Percentiles rank a stretch among this genome's conserved stretches.
Conservation (phyloP, 1,140 invertebrate species). For the Camponotus vicinus region DNA sequence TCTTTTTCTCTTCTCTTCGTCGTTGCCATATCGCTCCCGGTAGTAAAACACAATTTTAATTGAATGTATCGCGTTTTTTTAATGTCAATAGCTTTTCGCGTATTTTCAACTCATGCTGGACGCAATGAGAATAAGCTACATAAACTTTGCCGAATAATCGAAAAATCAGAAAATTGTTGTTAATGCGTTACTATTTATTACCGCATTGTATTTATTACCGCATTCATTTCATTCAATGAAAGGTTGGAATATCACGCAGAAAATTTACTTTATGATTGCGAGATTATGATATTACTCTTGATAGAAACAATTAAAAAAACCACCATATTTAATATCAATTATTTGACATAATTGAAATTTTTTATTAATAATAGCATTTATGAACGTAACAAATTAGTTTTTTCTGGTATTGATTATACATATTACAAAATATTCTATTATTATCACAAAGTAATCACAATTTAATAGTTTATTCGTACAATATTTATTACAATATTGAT, state of each 20-base stretch:
- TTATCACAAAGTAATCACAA: background rate
- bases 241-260: background rate
- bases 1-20: background rate
- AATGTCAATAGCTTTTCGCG: constrained; percentile 51
- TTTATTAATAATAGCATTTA: constrained; percentile 1
- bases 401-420: background rate
- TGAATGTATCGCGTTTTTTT: constrained; percentile 57
- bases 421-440: background rate
- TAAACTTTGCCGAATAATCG: constrained; percentile 23
- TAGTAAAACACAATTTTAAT: constrained; percentile 61
- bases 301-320: background rate
- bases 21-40: constrained; percentile 7
- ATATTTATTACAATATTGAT: background rate
- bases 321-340: background rate
- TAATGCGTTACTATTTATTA: background rate
- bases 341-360: background rate
- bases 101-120: constrained; percentile 36
- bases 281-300: background rate
- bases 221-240: constrained; percentile 22
- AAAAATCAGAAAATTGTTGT: constrained; percentile 45
- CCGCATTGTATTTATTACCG: background rate
- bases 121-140: background rate
- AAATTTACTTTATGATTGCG: background rate
- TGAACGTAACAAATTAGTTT: background rate
- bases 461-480: background rate